phyloP scores from a whole-genome alignment of 2,797 vertebrate genomes.

The Carapus acus region DNA sequence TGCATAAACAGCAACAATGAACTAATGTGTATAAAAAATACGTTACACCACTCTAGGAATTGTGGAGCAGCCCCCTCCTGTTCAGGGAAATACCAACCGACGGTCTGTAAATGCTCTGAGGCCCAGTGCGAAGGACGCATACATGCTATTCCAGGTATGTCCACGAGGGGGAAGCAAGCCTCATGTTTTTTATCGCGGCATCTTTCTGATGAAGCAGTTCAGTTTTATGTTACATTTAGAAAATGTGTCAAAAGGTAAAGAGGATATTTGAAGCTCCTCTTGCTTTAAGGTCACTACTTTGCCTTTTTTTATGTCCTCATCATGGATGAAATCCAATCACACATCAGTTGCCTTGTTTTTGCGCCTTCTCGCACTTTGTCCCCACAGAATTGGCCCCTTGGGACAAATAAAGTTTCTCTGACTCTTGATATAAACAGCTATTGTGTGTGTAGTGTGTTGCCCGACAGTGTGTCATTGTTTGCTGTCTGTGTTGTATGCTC shows the following conservation, averaged over 20 bases:
- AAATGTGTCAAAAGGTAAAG: no score
- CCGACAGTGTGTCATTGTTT: constrained; percentile 33
- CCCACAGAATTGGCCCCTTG: no score
- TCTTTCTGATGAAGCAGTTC: no score
- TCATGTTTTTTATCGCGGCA: no score
- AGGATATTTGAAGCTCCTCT: no score
- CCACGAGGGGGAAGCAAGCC: constrained; percentile 46
- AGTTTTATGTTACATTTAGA: no score
- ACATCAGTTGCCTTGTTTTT: no score
- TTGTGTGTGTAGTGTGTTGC: constrained; percentile 13
- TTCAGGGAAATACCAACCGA: constrained; percentile 93
- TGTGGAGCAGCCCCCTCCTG: constrained; percentile 76
- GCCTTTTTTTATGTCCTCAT: no score
- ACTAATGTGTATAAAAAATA: background rate
- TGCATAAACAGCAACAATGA: background rate
- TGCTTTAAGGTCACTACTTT: no score
- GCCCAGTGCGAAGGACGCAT: constrained; percentile 97
- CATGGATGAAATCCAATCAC: no score
- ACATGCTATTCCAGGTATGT: constrained; percentile 98
- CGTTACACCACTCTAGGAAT: constrained; percentile 70
- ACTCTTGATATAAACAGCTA: background rate
- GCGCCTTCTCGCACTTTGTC: no score
- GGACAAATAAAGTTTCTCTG: no score
- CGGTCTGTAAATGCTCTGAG: constrained; percentile 90
- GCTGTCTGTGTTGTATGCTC: constrained; percentile 27